phyloP scores from a whole-genome alignment of 2,113 vertebrate genomes.

The Maccullochella peelii region DNA sequence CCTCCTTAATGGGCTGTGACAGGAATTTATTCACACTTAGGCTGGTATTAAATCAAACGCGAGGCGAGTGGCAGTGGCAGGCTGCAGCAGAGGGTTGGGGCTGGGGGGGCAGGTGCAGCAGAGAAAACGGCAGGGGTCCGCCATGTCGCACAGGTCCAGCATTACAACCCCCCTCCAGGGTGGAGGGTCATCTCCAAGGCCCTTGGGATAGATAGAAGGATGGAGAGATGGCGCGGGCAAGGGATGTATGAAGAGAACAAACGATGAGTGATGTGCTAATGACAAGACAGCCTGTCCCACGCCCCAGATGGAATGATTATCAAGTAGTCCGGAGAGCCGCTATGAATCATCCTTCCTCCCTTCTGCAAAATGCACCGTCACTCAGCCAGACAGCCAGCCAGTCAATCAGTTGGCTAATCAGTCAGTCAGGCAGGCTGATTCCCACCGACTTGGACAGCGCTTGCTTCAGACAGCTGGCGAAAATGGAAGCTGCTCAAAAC shows the following conservation, averaged over 20 bases:
- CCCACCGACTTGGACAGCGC: slow-evolving; percentile 45
- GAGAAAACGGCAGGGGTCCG: slow-evolving; percentile 41
- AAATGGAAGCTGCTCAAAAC: slow-evolving; percentile 51
- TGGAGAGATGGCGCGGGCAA: slow-evolving; percentile 22
- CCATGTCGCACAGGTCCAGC: slow-evolving; percentile 36
- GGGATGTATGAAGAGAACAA: slow-evolving; percentile 55
- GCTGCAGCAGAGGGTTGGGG: slow-evolving; percentile 66
- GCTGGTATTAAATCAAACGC: slow-evolving; percentile 86
- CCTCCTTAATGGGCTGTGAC: slow-evolving; percentile 87
- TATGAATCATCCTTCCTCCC: slow-evolving; percentile 74
- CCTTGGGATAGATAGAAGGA: slow-evolving; percentile 31
- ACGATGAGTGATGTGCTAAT: slow-evolving; percentile 70
- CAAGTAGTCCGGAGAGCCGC: slow-evolving; percentile 70
- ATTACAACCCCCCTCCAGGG: slow-evolving; percentile 30
- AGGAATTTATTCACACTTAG: slow-evolving; percentile 89
- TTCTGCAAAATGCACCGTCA: slow-evolving; percentile 69
- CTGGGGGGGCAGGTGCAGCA: slow-evolving; percentile 7
- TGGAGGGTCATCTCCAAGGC: slow-evolving; percentile 58
- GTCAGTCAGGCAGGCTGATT: slow-evolving; percentile 49
- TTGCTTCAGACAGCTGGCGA: slow-evolving; percentile 47
- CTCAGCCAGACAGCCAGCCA: slow-evolving; percentile 48
- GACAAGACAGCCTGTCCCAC: slow-evolving; percentile 71
- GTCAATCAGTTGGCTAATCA: slow-evolving; percentile 5
- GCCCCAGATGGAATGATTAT: slow-evolving; percentile 80
- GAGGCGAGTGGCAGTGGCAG: slow-evolving; percentile 76